Conservation (phyloP, 2,797 vertebrate species). For the Danio choprae region DNA sequence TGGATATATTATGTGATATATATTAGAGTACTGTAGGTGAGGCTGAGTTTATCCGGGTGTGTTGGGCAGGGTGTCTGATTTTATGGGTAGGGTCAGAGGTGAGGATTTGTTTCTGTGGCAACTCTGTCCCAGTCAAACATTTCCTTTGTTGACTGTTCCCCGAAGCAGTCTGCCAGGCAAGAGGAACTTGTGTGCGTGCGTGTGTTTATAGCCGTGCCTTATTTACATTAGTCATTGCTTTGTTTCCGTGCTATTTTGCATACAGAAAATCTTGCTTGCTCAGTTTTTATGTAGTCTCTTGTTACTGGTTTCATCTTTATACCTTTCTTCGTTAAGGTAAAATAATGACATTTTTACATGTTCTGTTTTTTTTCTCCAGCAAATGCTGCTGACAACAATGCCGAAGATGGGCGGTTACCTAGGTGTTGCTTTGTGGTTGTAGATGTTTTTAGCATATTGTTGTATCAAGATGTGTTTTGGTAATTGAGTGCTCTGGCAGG, state of each 20-base stretch:
- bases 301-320: background rate
- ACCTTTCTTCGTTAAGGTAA: background rate
- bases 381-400: background rate
- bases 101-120: constrained; percentile 70
- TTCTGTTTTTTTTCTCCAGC: background rate
- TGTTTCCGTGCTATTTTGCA: constrained; percentile 43
- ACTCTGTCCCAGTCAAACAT: constrained; percentile 71
- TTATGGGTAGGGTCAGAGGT: constrained; percentile 44
- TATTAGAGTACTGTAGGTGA: background rate
- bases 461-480: background rate
- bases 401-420: background rate
- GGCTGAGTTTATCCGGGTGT: background rate
- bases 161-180: constrained; percentile 41
- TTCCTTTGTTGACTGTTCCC: constrained; percentile 66
- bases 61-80: background rate
- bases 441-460: background rate
- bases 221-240: constrained; percentile 43
- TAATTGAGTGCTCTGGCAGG: background rate
- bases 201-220: constrained; percentile 22
- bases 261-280: constrained; percentile 6
- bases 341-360: background rate
- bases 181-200: constrained; percentile 30
- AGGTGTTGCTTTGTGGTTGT: background rate
- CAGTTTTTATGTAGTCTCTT: background rate
- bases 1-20: background rate